Evolutionary conservation across 2,797 vertebrate species (phyloP), one percentile per base, ranked within the genome.

Genomic region (Catostomus latipinnis): DNA sequence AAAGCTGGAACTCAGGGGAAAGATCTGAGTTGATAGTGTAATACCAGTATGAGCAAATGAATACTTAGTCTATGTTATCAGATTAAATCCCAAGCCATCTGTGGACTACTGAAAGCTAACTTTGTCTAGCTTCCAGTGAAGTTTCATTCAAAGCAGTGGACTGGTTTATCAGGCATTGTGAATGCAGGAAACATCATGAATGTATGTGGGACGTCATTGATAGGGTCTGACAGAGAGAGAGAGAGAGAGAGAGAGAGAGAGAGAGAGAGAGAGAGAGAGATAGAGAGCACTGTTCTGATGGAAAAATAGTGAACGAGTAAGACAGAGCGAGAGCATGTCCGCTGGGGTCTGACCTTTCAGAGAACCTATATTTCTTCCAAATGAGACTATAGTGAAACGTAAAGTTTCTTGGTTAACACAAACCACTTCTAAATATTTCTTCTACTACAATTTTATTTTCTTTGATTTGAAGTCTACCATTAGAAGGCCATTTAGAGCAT

Each of bases 141-240:
- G 75, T 84, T 78, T 83, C 80, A 52, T 71, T 83, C 83, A 83
- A 76, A 45, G 45, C 8, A 12, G 46, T 68, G 74, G 81, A 85
- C 68, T 88, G 83, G 67, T 71, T 67, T 60, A 34, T 22, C 74
- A 48, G 71, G 53, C 63, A 86, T 77, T 80, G 84, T 75, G 76
- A 74, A 50, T 22, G 16, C 88, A 91, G 90, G 88, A 90, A 92
- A 82, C 86, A 34, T 67, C 46, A 74, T 88, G 88, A 87, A 87
- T 88, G 82, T 76, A 61, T 81, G 76, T 78, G 71, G 84, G 84
- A 87, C 82, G 73, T 82, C 76, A 83, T 48, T 75, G 61, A 14
- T 71, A 73, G 80, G 69, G 8, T n/a, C 58, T 63, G 6, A 57
- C 22, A 50, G 53, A 74, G 14, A 71, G 74, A 81, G 67, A 62